Conservation (phyloP, 35 echinoderm and acorn worm species). For the Amphiura filiformis region DNA sequence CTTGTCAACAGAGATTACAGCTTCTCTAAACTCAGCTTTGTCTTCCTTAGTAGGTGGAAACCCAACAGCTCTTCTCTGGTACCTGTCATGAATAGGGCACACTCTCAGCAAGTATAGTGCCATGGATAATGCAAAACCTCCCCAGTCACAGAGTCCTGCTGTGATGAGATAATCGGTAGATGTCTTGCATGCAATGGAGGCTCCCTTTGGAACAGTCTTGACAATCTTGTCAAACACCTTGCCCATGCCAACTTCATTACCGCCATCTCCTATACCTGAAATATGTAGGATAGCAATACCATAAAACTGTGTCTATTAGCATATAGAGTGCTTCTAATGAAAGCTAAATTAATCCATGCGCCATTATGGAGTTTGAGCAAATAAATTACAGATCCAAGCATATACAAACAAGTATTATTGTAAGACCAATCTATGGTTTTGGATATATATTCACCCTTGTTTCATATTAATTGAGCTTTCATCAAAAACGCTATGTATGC, state of each 20-base stretch:
- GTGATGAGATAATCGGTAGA: constrained; percentile 74
- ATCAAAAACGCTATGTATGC: no score
- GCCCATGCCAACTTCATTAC: constrained; percentile 94
- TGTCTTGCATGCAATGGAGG: constrained; percentile 40
- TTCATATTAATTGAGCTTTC: no score
- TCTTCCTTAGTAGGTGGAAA: constrained; percentile 54
- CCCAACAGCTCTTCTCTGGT: constrained; percentile 55
- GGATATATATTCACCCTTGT: no score
- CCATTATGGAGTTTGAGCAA: no score
- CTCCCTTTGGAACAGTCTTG: constrained; percentile 42
- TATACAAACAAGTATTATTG: no score
- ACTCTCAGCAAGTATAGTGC: constrained; percentile 45
- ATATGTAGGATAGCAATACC: constrained; percentile 7
- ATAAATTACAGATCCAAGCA: no score
- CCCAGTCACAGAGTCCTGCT: constrained; percentile 85
- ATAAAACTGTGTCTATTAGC: background rate
- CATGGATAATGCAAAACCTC: constrained; percentile 75
- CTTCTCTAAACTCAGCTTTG: constrained; percentile 12
- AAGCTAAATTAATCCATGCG: no score
- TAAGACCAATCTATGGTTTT: background rate
- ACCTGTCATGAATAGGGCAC: constrained; percentile 82
- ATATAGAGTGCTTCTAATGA: no score
- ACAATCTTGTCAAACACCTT: constrained; percentile 63
- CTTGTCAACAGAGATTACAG: constrained; percentile 32
- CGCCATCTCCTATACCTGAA: constrained; percentile 83